Base-by-base conservation (phyloP, 2,888 invertebrate species). In the Orthosia cruda region DNA sequence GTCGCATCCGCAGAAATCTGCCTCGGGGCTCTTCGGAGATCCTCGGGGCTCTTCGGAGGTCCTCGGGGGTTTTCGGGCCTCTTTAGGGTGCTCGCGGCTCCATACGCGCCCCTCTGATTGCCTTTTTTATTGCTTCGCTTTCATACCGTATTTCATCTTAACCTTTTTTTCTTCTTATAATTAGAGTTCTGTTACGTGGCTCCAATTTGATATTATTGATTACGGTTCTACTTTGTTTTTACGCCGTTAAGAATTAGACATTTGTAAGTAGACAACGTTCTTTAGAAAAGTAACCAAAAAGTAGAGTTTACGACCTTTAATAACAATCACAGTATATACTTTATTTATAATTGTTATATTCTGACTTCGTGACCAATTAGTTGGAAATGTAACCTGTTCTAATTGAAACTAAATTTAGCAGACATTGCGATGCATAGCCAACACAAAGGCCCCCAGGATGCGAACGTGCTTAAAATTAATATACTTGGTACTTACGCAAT, bases 71-170 rank as follows among this genome's bases (percentile, higher is more conserved):
- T 49, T 16, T 84, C 81, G 76, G 65, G 20, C 54, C 80, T 57
- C 58, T 49, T 74, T 62, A 49, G 74, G 65, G n/a, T 55, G 80
- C 88, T 87, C 79, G 74, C 67, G 71, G 76, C 73, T 62, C 59
- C 73, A 76, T 73, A 69, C 81, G 81, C 85, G 73, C 87, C 88
- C 83, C 83, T 82, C 85, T 92, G 91, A 93, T 93, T 93, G 91
- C 92, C 90, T 91, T 90, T 92, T 93, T 93, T 93, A 93, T 92
- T 93, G 91, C 91, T 83, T 89, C 84, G 80, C 88, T 79, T 88
- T 82, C 77, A 80, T 83, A 81, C 77, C 87, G 87, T 88, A 88
- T 90, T 90, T 89, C 85, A 87, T 86, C 86, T 78, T 62, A 84
- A 81, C 77, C 76, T 74, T 26, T 81, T 84, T 85, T 85, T 76